Evolutionary conservation across 2,113 vertebrate species (phyloP), one percentile per base, ranked within the genome.

Genomic region (Procavia capensis): DNA sequence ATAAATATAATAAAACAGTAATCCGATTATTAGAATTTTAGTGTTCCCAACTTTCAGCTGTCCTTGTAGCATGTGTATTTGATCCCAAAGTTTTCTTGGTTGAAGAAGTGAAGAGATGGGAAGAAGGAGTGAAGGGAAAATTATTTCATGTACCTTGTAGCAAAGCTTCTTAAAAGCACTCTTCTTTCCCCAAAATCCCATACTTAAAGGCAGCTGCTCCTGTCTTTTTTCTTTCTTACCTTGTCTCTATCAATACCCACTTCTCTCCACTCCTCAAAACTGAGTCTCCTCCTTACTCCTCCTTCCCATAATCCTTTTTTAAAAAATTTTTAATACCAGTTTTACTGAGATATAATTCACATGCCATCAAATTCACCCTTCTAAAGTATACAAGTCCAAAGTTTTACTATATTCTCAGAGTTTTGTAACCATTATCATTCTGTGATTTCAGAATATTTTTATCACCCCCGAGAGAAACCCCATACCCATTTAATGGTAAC

Each of bases 21-120:
- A 34, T 66, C 63, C 34, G 24, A 16, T 82, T 88, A 59, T 61
- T 87, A 24, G 81, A 80, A 93, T 90, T 92, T 96, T 76, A 76
- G 10, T 87, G 34, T 93, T 85, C 47, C 39, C 61, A 93, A 85
- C 10, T 72, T 81, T 64, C 57, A 93, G 64, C 88, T 96, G 75
- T 27, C 43, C n/a, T 91, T 91, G 29, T 92, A 83, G 63, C 76
- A 20, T 81, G 41, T 43, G 27, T 89, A 54, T 81, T 59, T 95
- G 89, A 94, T 25, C 29, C 24, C 75, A 74, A 25, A 79, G 17
- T 80, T 63, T 89, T 88, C 43, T 91, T 88, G 9, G 43, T 61
- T n/a, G 90, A 87, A 70, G 29, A 91, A 68, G 29, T 39, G 41
- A 84, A 84, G 41, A 88, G 41, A 66, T 85, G 43, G 36, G 22